These are phyloP conservation scores for Dryobates pubescens DNA, from an alignment of 2,797 vertebrate genomes.

Conservation along the genomic window DNA sequence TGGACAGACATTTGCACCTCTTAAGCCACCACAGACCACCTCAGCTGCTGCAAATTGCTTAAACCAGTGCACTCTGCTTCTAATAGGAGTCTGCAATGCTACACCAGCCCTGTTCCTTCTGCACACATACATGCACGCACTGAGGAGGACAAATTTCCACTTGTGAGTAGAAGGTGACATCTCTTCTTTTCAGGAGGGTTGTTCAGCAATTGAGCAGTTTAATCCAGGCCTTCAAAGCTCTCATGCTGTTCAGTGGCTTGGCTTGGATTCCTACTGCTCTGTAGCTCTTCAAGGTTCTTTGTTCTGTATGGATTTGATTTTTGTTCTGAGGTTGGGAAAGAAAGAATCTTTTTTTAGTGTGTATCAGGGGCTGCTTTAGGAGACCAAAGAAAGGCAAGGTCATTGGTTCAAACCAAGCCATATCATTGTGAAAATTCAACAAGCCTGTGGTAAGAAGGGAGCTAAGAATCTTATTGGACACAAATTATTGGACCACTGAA, in stretches of 20 bases:
- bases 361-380: neutral
- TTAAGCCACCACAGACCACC: neutral
- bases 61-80: neutral
- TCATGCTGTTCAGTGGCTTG: neutral
- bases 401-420: neutral
- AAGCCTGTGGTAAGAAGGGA: neutral
- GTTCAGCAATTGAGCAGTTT: slow-evolving; percentile 16
- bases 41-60: neutral
- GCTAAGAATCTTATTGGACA: neutral
- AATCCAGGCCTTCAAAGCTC: slow-evolving; percentile 31
- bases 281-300: neutral
- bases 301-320: slow-evolving; percentile 37
- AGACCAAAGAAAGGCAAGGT: slow-evolving; percentile 5
- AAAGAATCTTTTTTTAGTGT: neutral
- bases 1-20: neutral
- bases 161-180: slow-evolving; percentile 29
- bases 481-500: neutral
- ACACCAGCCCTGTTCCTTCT: neutral
- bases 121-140: neutral
- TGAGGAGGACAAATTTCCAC: slow-evolving; percentile 9
- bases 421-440: neutral
- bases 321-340: neutral
- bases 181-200: slow-evolving; percentile 8
- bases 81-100: neutral
- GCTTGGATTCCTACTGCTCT: slow-evolving; percentile 25